Evolutionary conservation across 2,888 invertebrate genomes (phyloP).

Genomic region (Junonia oenone): DNA sequence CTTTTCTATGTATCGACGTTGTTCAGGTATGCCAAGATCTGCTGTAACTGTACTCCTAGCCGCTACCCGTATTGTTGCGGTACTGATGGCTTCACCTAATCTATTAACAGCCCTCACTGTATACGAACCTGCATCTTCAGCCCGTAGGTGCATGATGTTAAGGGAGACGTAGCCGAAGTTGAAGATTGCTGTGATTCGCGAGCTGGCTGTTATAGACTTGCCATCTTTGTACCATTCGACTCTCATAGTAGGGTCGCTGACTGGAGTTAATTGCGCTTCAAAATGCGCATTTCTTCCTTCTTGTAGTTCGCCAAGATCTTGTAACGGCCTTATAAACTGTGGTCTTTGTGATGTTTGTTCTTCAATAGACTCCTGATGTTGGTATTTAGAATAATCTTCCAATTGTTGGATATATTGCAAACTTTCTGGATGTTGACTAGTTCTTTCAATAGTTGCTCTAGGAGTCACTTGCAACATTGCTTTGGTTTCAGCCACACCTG

Average conservation of each 20-base stretch:
- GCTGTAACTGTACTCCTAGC: slow-evolving; percentile 90
- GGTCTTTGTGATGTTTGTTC: slow-evolving; percentile 90
- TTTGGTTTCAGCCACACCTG: slow-evolving; percentile 92
- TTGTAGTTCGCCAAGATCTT: slow-evolving; percentile 91
- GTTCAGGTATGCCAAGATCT: slow-evolving; percentile 93
- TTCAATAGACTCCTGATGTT: slow-evolving; percentile 90
- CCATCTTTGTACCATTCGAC: slow-evolving; percentile 98
- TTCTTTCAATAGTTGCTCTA: slow-evolving; percentile 90
- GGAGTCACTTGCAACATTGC: slow-evolving; percentile 89
- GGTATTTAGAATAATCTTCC: slow-evolving; percentile 93
- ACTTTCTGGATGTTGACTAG: slow-evolving; percentile 94
- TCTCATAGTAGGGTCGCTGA: slow-evolving; percentile 95
- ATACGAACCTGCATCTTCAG: slow-evolving; percentile 98
- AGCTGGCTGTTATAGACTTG: slow-evolving; percentile 96
- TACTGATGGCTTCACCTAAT: slow-evolving; percentile 93
- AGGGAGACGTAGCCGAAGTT: slow-evolving; percentile 99
- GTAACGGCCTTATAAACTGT: slow-evolving; percentile 92
- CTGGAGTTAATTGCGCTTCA: slow-evolving; percentile 94
- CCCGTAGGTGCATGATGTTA: slow-evolving; percentile 98
- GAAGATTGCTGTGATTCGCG: slow-evolving; percentile 97
- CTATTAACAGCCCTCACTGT: slow-evolving; percentile 94
- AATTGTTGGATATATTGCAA: slow-evolving; percentile 93
- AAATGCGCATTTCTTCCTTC: slow-evolving; percentile 96
- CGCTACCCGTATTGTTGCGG: slow-evolving; percentile 86
- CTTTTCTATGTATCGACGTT: slow-evolving; percentile 93